Percentiles rank a stretch among this genome's conserved stretches.
Evolutionary conservation across 2,888 invertebrate species (phyloP).

Genomic region (Limnephilus lunatus): DNA sequence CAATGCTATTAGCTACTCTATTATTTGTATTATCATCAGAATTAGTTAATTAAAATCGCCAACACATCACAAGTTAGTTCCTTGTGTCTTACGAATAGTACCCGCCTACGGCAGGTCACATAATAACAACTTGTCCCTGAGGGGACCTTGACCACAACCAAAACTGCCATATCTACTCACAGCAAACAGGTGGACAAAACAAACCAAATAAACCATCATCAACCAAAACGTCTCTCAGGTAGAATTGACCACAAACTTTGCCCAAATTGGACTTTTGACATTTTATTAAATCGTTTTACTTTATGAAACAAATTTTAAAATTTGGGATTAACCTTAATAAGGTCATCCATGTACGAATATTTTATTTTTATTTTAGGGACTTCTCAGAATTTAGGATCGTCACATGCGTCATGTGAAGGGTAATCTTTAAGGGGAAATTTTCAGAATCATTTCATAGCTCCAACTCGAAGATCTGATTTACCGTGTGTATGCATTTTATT

Average conservation of each 20-base stretch:
- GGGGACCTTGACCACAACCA: background rate
- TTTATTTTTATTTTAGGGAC: background rate
- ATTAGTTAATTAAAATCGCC: background rate
- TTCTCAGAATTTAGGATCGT: background rate
- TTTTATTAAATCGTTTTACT: background rate
- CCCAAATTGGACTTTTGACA: slow-evolving; percentile 28
- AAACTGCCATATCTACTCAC: background rate
- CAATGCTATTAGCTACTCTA: background rate
- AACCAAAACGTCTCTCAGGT: slow-evolving; percentile 15
- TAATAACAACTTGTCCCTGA: slow-evolving; percentile 2
- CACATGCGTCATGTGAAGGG: background rate
- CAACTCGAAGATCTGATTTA: background rate
- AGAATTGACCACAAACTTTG: slow-evolving; percentile 18
- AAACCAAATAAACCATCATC: background rate
- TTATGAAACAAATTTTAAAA: background rate
- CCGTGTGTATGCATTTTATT: background rate
- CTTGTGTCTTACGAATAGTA: background rate
- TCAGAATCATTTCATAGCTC: background rate
- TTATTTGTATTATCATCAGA: background rate
- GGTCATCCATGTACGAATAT: background rate
- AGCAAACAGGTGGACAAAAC: slow-evolving; percentile 9
- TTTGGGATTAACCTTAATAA: slow-evolving; percentile 10
- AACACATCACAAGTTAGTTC: background rate
- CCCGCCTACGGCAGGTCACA: background rate
- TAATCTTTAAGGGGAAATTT: background rate